These are phyloP conservation scores for Monopterus albus DNA, from an alignment of 2,113 vertebrate genomes.

Conservation along the genomic window DNA sequence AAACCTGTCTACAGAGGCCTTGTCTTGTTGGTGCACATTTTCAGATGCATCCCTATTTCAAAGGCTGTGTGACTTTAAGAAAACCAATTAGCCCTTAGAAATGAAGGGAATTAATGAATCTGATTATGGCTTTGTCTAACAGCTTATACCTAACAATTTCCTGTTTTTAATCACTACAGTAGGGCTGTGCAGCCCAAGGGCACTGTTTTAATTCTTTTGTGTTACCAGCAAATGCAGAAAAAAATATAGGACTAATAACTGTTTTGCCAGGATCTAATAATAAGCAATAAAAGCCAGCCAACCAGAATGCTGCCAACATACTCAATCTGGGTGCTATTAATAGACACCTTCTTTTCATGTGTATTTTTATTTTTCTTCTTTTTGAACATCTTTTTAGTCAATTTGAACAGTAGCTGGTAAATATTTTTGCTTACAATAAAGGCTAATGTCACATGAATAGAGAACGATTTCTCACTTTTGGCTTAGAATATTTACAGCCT, in stretches of 20 bases:
- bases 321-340: conserved; percentile 89
- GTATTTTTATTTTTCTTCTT: conserved; percentile 69
- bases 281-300: conserved; percentile 97
- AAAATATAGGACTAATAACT: conserved; percentile 86
- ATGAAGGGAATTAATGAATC: conserved; percentile 98
- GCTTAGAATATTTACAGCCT: conserved; percentile 92
- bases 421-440: conserved; percentile 94
- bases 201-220: conserved; percentile 97
- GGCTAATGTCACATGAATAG: conserved; percentile 94
- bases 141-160: conserved; percentile 95
- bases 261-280: conserved; percentile 99
- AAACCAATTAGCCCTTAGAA: conserved; percentile 88
- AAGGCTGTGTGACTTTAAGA: conserved; percentile 89
- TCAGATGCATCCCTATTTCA: conserved; percentile 49
- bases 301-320: conserved; percentile 91
- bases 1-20: not conserved
- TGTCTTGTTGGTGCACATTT: conserved; percentile 27
- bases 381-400: conserved; percentile 27
- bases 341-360: conserved; percentile 84
- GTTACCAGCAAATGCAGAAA: conserved; percentile 94
- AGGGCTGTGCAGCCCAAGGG: conserved; percentile 91
- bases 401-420: conserved; percentile 89
- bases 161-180: conserved; percentile 99
- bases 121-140: conserved; percentile 97
- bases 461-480: conserved; percentile 90